A percentile compares a stretch with the other conserved stretches of the same genome.
Evolutionary conservation across 2,113 vertebrate genomes (phyloP).

Genomic region (Xenotilapia longispinis): DNA sequence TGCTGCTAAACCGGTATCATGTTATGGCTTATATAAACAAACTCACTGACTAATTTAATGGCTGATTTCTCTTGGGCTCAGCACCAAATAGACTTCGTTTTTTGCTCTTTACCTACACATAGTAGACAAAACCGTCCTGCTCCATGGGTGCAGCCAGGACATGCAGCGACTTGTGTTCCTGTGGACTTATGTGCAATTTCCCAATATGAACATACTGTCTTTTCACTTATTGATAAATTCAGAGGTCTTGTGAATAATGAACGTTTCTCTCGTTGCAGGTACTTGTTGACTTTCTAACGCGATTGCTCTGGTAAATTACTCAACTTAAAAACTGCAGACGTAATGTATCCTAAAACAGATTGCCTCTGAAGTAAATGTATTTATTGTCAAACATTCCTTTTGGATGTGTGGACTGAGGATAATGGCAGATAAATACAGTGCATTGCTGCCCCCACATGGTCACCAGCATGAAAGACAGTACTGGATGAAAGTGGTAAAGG

Average conservation of each 20-base stretch:
- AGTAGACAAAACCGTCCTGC: not conserved
- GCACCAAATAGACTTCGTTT: not conserved
- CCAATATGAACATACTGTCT: not conserved
- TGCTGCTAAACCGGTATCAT: not conserved
- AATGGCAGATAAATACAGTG: not conserved
- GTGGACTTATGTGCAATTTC: not conserved
- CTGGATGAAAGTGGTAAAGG: not conserved
- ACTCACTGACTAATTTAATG: not conserved
- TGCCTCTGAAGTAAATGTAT: not conserved
- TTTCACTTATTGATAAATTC: not conserved
- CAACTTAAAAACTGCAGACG: not conserved
- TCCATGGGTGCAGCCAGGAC: not conserved
- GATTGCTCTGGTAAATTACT: accelerated
- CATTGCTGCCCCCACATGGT: slow-evolving; percentile 58
- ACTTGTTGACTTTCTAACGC: not conserved
- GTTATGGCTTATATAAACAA: not conserved
- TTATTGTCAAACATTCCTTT: not conserved
- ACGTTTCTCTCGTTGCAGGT: not conserved
- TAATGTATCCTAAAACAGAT: not conserved
- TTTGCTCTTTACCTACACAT: not conserved
- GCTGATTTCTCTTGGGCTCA: not conserved
- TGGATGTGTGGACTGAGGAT: not conserved
- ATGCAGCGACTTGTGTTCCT: not conserved
- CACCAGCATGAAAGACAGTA: not conserved
- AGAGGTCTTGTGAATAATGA: not conserved